These are phyloP conservation scores for Platanista minor DNA, from an alignment of 2,113 vertebrate species.

Conservation along the genomic window DNA sequence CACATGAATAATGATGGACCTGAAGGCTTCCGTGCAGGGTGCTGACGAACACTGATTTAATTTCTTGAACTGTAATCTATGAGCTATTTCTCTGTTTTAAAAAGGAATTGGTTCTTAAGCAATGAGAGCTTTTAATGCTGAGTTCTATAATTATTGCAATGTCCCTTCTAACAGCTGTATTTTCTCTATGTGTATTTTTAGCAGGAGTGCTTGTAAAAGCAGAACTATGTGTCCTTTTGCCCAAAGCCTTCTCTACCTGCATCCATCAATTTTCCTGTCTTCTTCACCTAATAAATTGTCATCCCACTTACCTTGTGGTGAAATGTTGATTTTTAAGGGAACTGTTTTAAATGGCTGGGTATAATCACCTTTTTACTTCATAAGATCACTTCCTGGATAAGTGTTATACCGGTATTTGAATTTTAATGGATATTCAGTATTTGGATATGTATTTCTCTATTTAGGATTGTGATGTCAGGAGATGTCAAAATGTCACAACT, in stretches of 20 bases:
- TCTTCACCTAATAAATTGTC: neutral
- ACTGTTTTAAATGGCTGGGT: neutral
- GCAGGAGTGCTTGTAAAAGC: neutral
- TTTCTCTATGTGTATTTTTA: constrained; percentile 42
- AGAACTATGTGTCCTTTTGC: neutral
- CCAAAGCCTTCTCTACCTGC: neutral
- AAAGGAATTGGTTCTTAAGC: constrained; percentile 15
- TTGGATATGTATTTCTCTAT: neutral
- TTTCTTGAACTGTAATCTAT: neutral
- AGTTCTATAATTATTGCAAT: neutral
- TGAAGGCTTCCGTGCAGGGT: neutral
- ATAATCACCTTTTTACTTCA: neutral
- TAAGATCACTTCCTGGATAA: neutral
- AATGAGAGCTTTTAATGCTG: neutral
- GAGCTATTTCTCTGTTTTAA: neutral
- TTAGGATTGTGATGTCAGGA: neutral
- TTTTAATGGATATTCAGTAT: neutral
- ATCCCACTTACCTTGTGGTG: neutral
- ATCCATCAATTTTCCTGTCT: neutral
- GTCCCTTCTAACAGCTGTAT: constrained; percentile 1
- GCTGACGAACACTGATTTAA: neutral
- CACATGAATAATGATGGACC: neutral
- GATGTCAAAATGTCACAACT: neutral
- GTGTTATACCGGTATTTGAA: neutral
- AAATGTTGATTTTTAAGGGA: neutral